Percentiles rank a stretch among this genome's conserved stretches.
These are phyloP conservation scores for Pagetopsis macropterus DNA, from an alignment of 2,797 vertebrate species.

Conservation along the genomic window DNA sequence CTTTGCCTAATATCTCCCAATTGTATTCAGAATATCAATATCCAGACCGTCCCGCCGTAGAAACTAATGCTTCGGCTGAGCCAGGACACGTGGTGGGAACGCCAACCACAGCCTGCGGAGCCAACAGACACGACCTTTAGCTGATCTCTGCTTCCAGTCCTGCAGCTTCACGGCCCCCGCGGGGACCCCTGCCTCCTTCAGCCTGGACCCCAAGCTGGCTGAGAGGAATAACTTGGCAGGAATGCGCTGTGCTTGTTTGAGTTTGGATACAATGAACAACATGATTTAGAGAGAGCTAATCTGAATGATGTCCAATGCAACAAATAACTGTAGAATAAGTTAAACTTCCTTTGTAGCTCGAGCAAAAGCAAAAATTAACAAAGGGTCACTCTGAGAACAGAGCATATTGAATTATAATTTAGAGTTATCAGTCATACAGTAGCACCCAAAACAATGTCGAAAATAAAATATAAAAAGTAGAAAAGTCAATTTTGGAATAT, in stretches of 20 bases:
- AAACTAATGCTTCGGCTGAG: constrained; percentile 20
- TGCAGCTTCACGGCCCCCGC: constrained; percentile 20
- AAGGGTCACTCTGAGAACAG: not conserved
- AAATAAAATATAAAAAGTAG: not conserved
- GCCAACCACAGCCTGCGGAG: constrained; percentile 28
- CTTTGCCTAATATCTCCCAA: constrained; percentile 28
- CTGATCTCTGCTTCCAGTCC: constrained; percentile 30
- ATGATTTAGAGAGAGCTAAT: not conserved
- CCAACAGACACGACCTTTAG: constrained; percentile 50
- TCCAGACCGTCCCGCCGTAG: not conserved
- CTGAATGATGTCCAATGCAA: not conserved
- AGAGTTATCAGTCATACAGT: not conserved
- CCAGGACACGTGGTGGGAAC: constrained; percentile 18
- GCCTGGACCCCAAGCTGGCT: constrained; percentile 47
- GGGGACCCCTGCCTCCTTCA: constrained; percentile 17
- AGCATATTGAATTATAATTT: not conserved
- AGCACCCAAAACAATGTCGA: not conserved
- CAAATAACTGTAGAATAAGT: not conserved
- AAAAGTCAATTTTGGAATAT: not conserved
- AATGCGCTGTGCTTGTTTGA: constrained; percentile 18
- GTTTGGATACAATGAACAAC: constrained; percentile 2
- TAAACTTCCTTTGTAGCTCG: not conserved
- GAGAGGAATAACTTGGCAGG: constrained; percentile 29
- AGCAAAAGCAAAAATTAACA: not conserved
- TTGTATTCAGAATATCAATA: constrained; percentile 20